Base-by-base conservation (phyloP, 2,113 vertebrate species). In the Spilogale gracilis region DNA sequence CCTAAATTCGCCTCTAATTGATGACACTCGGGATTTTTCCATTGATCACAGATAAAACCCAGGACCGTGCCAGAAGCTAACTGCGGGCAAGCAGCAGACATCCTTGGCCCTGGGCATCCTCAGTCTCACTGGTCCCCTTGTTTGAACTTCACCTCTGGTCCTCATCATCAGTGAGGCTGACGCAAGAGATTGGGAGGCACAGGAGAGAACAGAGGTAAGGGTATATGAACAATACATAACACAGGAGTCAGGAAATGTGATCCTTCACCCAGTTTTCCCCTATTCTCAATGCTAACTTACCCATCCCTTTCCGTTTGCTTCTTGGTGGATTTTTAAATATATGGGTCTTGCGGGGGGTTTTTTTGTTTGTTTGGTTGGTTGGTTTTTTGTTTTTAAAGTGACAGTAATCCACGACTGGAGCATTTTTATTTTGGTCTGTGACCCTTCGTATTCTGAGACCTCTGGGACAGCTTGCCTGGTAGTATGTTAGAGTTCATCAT, bases 391-490 rank as follows among this genome's bases (percentile, higher is more conserved):
- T 71, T 85, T 71, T 79, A 79, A 91, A 67, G 60, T 21, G 27
- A 91, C 45, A 78, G 78, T 91, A 65, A 82, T 13, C 43, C 81
- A 52, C 48, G 11, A 86, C 52, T 91, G n/a, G 27, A 79, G 48
- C 27, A 85, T 79, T 79, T 91, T 91, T 60, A 79, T 69, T 86
- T 95, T 76, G 79, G 67, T 54, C 80, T 67, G 27, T 78, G 73
- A 91, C 17, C 60, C 88, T 30, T 58, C 90, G 27, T 71, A 50
- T 80, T 60, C 81, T 61, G 45, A 80, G 89, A 80, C 73, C 45
- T 80, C 82, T 86, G 58, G 48, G 23, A 63, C 56, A 32, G 17
- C n/a, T 80, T 69, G 73, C 14, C 73, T 80, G 38, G 60, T 50
- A 69, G 38, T 30, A 20, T 80, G 27, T 20, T n/a, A 12, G 48